A percentile compares a stretch with the other conserved stretches of the same genome.
Evolutionary conservation across 2,797 vertebrate species (phyloP).

Genomic region (Erethizon dorsatum): DNA sequence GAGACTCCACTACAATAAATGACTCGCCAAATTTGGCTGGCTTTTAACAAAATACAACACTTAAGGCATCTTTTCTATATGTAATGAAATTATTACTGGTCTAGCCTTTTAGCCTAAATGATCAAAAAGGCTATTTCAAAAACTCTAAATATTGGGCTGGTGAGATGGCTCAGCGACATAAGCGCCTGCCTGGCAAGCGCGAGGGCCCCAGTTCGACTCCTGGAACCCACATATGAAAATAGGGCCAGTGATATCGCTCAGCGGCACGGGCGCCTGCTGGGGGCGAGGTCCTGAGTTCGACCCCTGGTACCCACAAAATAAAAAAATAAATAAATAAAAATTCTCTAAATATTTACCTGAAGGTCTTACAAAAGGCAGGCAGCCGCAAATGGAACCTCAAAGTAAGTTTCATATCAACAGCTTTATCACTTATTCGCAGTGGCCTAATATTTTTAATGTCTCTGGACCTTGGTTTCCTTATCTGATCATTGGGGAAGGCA

Average conservation of each 20-base stretch:
- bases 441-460: neutral
- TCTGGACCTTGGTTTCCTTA: neutral
- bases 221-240: no score
- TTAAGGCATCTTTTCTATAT: neutral
- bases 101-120: neutral
- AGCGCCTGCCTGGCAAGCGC: no score
- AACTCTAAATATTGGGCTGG: neutral
- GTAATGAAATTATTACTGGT: neutral
- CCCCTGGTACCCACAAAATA: no score
- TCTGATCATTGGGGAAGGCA: neutral
- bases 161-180: no score
- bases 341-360: neutral
- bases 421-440: neutral
- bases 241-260: no score
- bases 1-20: neutral
- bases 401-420: constrained; percentile 2
- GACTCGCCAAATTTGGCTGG: neutral
- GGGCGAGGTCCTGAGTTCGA: no score
- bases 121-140: constrained; percentile 26
- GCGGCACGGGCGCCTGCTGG: no score
- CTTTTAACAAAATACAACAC: neutral
- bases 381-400: neutral
- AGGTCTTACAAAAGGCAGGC: neutral
- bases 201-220: no score
- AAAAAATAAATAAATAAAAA: no score